These are phyloP conservation scores for Caranx ignobilis DNA, from an alignment of 2,113 vertebrate species.

Conservation along the genomic window DNA sequence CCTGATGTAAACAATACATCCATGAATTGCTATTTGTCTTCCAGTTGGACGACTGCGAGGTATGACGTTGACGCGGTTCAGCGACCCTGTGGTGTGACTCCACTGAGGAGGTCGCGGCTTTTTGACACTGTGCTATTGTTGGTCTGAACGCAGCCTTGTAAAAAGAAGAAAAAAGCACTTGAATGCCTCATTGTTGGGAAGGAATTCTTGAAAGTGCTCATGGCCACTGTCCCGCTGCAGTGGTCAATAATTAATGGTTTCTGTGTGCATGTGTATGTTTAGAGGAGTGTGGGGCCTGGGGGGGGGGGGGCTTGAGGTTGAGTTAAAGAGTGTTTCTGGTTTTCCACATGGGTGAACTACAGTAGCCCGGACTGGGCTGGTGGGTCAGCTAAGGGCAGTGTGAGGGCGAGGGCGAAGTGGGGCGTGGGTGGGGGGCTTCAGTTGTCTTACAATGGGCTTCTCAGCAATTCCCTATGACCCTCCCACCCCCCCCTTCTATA, in stretches of 20 bases:
- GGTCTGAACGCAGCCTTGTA: background rate
- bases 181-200: constrained; percentile 53
- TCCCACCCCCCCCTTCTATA: constrained; percentile 56
- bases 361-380: constrained; percentile 55
- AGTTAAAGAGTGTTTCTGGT: constrained; percentile 57
- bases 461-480: constrained; percentile 70
- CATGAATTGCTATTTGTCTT: background rate
- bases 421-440: background rate
- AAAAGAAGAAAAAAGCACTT: background rate
- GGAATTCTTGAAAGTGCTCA: constrained; percentile 30
- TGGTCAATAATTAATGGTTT: constrained; percentile 57
- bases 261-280: background rate
- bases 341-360: constrained; percentile 76
- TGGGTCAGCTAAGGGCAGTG: constrained; percentile 61
- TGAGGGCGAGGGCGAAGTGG: background rate
- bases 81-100: background rate
- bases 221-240: constrained; percentile 15
- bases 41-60: background rate
- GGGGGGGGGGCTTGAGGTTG: constrained; percentile 33
- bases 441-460: constrained; percentile 69
- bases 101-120: background rate
- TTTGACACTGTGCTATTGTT: constrained; percentile 1
- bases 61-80: background rate
- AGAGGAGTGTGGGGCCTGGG: no score
- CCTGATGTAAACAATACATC: background rate